phyloP scores from a whole-genome alignment of 2,113 vertebrate genomes.

The Cichladusa arquata region DNA sequence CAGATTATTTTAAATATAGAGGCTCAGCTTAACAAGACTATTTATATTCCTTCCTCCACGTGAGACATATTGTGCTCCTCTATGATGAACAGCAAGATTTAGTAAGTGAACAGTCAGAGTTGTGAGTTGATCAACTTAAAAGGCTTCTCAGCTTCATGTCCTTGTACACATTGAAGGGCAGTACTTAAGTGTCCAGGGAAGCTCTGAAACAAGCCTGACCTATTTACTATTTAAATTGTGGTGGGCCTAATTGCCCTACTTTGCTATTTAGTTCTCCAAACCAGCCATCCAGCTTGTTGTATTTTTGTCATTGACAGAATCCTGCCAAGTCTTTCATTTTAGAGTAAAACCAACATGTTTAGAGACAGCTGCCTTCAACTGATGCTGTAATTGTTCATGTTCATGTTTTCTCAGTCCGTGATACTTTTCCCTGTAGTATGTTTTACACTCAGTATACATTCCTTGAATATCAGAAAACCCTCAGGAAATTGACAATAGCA shows the following conservation, averaged over 20 bases:
- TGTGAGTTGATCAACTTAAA: background rate
- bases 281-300: background rate
- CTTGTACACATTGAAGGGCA: background rate
- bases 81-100: background rate
- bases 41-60: background rate
- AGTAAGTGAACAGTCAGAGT: background rate
- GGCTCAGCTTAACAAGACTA: background rate
- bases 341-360: constrained; percentile 3
- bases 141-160: background rate
- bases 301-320: background rate
- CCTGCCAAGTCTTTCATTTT: background rate
- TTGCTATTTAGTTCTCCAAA: constrained; percentile 1
- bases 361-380: background rate
- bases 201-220: background rate
- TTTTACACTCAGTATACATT: background rate
- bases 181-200: background rate
- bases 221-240: constrained; percentile 11
- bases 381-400: background rate
- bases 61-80: background rate
- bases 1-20: background rate
- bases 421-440: background rate
- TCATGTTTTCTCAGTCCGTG: background rate
- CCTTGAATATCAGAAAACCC: background rate
- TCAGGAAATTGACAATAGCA: background rate
- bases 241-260: background rate